Evolutionary conservation across 2,888 invertebrate genomes (phyloP).

Genomic region (Nudaria mundana): DNA sequence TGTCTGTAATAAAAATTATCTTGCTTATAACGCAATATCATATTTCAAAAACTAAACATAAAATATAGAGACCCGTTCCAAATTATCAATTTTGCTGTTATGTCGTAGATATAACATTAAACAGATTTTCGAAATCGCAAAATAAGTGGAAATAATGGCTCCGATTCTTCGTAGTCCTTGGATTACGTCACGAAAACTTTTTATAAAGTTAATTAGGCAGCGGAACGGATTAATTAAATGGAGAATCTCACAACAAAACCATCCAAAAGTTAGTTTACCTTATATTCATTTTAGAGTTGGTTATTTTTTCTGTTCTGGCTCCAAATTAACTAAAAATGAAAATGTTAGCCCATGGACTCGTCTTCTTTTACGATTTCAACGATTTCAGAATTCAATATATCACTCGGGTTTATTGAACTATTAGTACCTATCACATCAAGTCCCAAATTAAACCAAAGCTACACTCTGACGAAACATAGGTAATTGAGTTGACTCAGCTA

Average conservation of each 20-base stretch:
- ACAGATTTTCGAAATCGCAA: conserved; percentile 15
- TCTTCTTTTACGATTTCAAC: conserved; percentile 1
- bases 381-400: conserved; percentile 7
- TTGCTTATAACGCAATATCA: conserved; percentile 20
- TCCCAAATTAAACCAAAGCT: conserved; percentile 4
- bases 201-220: conserved; percentile 29
- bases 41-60: conserved; percentile 26
- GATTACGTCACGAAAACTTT: conserved; percentile 35
- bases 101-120: conserved; percentile 20
- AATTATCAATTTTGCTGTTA: conserved; percentile 16
- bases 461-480: too few relatives aligned
- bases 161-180: conserved; percentile 17
- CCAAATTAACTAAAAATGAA: conserved; percentile 13
- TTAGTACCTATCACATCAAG: conserved; percentile 8
- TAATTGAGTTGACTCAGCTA: too few relatives aligned
- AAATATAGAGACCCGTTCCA: conserved; percentile 22
- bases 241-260: conserved; percentile 29
- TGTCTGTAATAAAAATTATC: conserved; percentile 19
- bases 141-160: conserved; percentile 22
- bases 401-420: conserved; percentile 12
- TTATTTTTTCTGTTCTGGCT: conserved; percentile 20
- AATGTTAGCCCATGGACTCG: conserved; percentile 10
- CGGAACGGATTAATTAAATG: conserved; percentile 36
- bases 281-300: conserved; percentile 27
- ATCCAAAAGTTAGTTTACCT: conserved; percentile 31